Base-by-base conservation (phyloP, 1,140 invertebrate genomes). In the Diachasma alloeum region DNA sequence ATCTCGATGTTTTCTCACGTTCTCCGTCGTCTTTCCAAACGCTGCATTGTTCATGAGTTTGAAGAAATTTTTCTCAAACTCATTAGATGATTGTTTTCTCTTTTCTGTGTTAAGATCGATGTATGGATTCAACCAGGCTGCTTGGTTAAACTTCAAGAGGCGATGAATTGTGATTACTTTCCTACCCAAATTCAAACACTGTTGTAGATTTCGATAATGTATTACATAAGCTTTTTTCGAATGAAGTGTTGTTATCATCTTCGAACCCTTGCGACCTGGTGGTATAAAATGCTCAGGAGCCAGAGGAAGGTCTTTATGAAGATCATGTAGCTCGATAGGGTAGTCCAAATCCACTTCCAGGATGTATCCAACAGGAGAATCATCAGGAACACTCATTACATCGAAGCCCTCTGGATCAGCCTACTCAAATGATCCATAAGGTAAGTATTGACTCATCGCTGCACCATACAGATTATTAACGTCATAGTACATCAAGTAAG, bases 51-150 rank as follows among this genome's bases (percentile, higher is more conserved):
- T 90, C 78, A 91, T 85, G 75, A 91, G 74, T 82, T 91, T 91
- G 76, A 82, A 91, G 80, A 91, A 90, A 81, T 90, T 85, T 82
- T 90, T 90, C 83, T 91, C 89, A 85, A 91, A 91, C 8, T 86
- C 81, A 79, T 86, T 88, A 69, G 67, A 85, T 13, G 83, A 78
- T 77, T 82, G 39, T 79, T 81, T 31, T 78, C 84, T 72, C 42
- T 72, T 80, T 74, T 91, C 19, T 86, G 75, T 44, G 88, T 84
- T 71, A 8, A 59, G n/a, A 39, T 76, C 46, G 69, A 91, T 91
- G 79, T 90, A 91, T 24, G 81, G 69, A 81, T 89, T 85, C 19
- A 92, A 76, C 88, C 88, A 92, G 74, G 78, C n/a, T 42, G 82
- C 82, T 88, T 92, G 91, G 39, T 88, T 83, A 83, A 92, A 92